Evolutionary conservation across 2,113 vertebrate species (phyloP), one percentile per base, ranked within the genome.

Genomic region (Cyphomyrus plagiostoma): DNA sequence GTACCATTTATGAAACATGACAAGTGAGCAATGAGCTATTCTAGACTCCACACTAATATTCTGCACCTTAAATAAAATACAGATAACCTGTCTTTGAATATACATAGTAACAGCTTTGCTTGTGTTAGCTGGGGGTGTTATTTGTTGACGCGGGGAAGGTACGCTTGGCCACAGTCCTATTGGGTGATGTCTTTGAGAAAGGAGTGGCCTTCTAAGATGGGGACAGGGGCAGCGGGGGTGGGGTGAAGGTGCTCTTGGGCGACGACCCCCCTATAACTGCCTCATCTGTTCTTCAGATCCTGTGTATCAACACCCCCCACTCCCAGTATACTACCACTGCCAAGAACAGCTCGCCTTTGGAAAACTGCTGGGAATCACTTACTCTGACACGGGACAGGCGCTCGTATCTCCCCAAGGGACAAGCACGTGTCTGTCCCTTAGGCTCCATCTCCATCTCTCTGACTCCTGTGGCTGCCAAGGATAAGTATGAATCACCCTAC

Each of bases 161-260:
- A 21, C 7, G 11, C 26, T 26, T 85, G 83, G 83, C 48, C 11
- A 19, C 45, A 45, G 83, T 17, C 85, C 13, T 13, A 15, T 5
- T 15, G 17, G 3, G 85, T 15, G 30, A 39, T 26, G 50, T 39
- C 50, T 42, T 87, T 53, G 48, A 53, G 50, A n/a, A 53, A 56
- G 23, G 6, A 26, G 30, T 1, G 17, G 50, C 48, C 85, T 53
- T 50, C 85, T 26, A 53, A 86, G 85, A 49, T 35, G 49, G 13
- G 49, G 85, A 62, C 11, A 35, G 49, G 85, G 21, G 86, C 86
- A 58, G 87, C 2, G 3, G 52, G 87, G 87, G 21, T 19, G 35
- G 1, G 10, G 52, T 62, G 52, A 89, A 86, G 80, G 89, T 84
- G 89, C 89, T 86, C 83, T 89, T 89, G 89, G n/a, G 52, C n/a